Conservation (phyloP, 1,140 invertebrate genomes). For the Tigriopus japonicus region DNA sequence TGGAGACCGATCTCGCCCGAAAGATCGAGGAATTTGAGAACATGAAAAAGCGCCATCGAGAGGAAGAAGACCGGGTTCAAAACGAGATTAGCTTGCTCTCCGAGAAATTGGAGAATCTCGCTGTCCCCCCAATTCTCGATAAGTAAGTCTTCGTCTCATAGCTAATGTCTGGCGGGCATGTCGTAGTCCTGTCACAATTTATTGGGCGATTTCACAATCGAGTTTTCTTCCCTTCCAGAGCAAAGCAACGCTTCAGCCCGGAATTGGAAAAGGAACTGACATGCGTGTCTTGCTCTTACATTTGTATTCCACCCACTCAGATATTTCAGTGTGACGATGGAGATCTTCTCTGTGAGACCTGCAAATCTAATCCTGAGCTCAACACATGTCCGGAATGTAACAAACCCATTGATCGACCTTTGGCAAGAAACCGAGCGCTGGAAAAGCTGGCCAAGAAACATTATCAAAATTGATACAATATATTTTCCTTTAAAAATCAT, state of each 20-base stretch:
- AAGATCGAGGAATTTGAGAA: conserved; percentile 2
- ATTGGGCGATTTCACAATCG: no score
- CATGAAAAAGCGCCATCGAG: background rate
- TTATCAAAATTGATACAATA: background rate
- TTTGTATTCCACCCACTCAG: conserved; percentile 2
- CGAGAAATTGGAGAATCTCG: conserved; percentile 6
- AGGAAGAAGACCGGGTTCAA: background rate
- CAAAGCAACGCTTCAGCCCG: background rate
- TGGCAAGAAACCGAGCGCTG: background rate
- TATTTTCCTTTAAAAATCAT: no score
- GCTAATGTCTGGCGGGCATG: no score
- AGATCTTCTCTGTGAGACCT: background rate
- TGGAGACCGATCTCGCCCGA: background rate
- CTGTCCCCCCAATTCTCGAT: background rate
- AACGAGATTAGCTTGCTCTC: conserved; percentile 1
- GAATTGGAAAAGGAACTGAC: background rate
- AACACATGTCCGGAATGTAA: background rate
- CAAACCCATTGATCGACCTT: background rate
- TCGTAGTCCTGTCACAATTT: no score
- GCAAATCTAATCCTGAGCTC: background rate
- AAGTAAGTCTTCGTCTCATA: background rate
- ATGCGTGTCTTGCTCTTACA: conserved; percentile 1
- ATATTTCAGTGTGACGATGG: conserved; percentile 9
- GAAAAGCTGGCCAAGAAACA: conserved; percentile 1
- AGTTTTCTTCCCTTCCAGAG: background rate